Evolutionary conservation across 2,888 invertebrate species (phyloP).

Genomic region (Fragum fragum): DNA sequence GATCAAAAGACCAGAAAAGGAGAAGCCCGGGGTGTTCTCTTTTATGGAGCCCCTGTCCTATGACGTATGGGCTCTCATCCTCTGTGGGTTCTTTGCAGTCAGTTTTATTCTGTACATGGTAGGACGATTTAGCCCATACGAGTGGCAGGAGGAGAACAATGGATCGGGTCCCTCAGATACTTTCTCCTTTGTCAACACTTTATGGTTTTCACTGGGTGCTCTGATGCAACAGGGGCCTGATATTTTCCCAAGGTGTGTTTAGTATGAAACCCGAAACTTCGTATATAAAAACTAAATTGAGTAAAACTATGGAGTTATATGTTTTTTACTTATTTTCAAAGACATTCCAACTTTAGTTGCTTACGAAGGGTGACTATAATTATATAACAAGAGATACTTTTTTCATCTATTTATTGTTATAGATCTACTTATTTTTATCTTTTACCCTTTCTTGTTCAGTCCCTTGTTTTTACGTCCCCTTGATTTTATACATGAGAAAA

Average conservation of each 20-base stretch:
- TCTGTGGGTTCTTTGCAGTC: conserved; percentile 97
- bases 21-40: conserved; percentile 97
- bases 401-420: too few species aligned
- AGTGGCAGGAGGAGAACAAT: conserved; percentile 91
- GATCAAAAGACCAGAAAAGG: conserved; percentile 97
- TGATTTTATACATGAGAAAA: too few species aligned
- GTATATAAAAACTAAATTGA: too few species aligned
- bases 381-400: too few species aligned
- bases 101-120: conserved; percentile 99
- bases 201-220: conserved; percentile 99
- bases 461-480: too few species aligned
- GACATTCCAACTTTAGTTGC: too few species aligned
- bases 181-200: conserved; percentile 97
- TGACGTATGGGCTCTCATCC: conserved; percentile 97
- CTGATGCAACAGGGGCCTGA: conserved; percentile 99
- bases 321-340: too few species aligned
- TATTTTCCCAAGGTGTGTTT: conserved; percentile 94
- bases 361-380: too few species aligned
- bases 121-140: conserved; percentile 98
- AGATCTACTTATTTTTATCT: too few species aligned
- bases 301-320: too few species aligned
- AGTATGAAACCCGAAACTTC: background rate
- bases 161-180: conserved; percentile 79
- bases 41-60: conserved; percentile 98
- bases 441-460: too few species aligned